A percentile compares a stretch with the other conserved stretches of the same genome.
Evolutionary conservation across 2,113 vertebrate genomes (phyloP).

Genomic region (Pteronura brasiliensis): DNA sequence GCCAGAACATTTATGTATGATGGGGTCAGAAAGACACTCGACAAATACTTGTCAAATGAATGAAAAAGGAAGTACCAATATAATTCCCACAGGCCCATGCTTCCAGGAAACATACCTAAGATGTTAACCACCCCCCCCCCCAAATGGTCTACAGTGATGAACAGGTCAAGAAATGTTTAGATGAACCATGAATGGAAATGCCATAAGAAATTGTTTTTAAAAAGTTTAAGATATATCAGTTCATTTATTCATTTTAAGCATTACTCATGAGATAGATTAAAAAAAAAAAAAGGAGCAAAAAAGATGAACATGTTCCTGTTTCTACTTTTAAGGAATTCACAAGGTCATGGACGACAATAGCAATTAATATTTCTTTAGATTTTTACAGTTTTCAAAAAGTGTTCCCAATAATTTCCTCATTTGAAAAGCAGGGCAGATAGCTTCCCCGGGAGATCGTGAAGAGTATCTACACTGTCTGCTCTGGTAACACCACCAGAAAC

Average conservation of each 20-base stretch:
- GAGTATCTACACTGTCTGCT: background rate
- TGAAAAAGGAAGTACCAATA: background rate
- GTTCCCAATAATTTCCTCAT: background rate
- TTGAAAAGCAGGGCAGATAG: background rate
- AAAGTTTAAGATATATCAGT: background rate
- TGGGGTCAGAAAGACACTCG: background rate
- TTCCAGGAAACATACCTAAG: background rate
- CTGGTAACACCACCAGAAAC: background rate
- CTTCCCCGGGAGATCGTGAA: background rate
- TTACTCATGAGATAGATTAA: background rate
- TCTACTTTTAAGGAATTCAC: conserved; percentile 12
- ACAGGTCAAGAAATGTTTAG: background rate
- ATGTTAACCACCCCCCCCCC: background rate
- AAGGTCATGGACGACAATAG: background rate
- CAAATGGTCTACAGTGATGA: background rate
- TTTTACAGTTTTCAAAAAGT: background rate
- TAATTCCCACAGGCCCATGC: background rate
- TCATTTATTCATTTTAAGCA: background rate
- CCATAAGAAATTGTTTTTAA: background rate
- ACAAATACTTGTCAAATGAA: background rate
- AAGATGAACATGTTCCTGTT: background rate
- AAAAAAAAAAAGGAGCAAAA: background rate
- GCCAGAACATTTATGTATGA: background rate
- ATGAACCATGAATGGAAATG: background rate
- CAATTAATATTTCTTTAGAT: background rate